These are phyloP conservation scores for Microcaecilia unicolor DNA, from an alignment of 2,797 vertebrate genomes.

Conservation along the genomic window DNA sequence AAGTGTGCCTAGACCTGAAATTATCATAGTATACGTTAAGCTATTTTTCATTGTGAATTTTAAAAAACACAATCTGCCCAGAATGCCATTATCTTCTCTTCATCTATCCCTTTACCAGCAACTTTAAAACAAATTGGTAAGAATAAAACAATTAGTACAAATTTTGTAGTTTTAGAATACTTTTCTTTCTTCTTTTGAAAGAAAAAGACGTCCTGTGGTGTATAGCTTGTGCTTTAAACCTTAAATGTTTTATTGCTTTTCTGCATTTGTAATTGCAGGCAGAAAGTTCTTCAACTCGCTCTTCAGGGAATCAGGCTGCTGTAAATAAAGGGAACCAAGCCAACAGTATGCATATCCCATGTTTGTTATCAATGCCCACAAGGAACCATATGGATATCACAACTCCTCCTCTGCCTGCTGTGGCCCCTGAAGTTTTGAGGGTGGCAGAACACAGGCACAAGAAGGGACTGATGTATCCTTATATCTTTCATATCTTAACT, in stretches of 20 bases:
- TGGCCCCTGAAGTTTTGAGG: constrained; percentile 86
- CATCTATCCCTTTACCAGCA: no score
- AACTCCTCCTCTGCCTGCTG: constrained; percentile 79
- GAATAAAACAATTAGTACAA: no score
- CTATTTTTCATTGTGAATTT: no score
- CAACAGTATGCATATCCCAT: constrained; percentile 76
- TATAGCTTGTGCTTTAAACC: background rate
- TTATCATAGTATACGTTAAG: no score
- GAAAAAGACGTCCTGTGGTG: no score
- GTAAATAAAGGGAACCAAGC: constrained; percentile 63
- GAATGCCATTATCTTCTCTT: no score
- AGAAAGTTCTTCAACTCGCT: constrained; percentile 64
- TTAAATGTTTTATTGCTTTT: no score
- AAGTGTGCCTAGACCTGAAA: no score
- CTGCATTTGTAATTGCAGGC: constrained; percentile 48
- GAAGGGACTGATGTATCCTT: constrained; percentile 92
- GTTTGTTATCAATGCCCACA: constrained; percentile 88
- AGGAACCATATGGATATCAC: constrained; percentile 97
- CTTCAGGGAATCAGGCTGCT: constrained; percentile 55
- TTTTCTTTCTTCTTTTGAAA: no score
- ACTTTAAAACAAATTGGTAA: no score
- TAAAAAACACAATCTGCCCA: no score
- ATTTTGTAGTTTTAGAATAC: no score
- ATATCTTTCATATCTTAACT: constrained; percentile 88
- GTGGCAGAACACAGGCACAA: constrained; percentile 91